phyloP scores from a whole-genome alignment of 2,888 invertebrate genomes.

The Holacanthella duospinosa region DNA sequence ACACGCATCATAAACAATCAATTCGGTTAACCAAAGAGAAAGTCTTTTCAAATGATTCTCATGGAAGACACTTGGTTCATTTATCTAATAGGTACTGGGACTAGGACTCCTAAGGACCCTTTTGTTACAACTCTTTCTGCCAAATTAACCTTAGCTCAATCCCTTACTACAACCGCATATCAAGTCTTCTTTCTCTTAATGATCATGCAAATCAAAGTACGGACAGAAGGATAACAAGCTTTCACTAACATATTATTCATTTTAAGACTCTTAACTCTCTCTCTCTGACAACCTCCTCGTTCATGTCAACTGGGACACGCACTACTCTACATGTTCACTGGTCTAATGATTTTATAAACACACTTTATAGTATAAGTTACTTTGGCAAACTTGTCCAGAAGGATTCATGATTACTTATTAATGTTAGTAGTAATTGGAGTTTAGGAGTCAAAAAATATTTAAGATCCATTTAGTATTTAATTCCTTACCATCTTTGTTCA shows the following conservation, averaged over 20 bases:
- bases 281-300: too few relatives aligned
- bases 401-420: too few relatives aligned
- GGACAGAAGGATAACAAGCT: neutral
- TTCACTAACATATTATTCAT: too few relatives aligned
- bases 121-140: neutral
- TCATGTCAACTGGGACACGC: too few relatives aligned
- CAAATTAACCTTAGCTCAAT: constrained; percentile 1
- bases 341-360: too few relatives aligned
- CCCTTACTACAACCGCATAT: neutral
- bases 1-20: constrained; percentile 3
- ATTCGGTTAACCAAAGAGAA: neutral
- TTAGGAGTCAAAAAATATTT: too few relatives aligned
- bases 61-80: neutral
- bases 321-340: too few relatives aligned
- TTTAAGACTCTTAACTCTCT: too few relatives aligned
- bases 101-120: neutral
- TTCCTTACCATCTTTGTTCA: constrained; percentile 97
- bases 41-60: neutral
- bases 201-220: constrained; percentile 2
- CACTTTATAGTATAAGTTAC: too few relatives aligned
- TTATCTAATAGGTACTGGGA: neutral
- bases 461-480: too few relatives aligned
- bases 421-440: too few relatives aligned
- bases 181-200: neutral
- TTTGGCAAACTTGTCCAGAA: too few relatives aligned